phyloP scores from a whole-genome alignment of 1,140 invertebrate species.

The Wasmannia auropunctata region DNA sequence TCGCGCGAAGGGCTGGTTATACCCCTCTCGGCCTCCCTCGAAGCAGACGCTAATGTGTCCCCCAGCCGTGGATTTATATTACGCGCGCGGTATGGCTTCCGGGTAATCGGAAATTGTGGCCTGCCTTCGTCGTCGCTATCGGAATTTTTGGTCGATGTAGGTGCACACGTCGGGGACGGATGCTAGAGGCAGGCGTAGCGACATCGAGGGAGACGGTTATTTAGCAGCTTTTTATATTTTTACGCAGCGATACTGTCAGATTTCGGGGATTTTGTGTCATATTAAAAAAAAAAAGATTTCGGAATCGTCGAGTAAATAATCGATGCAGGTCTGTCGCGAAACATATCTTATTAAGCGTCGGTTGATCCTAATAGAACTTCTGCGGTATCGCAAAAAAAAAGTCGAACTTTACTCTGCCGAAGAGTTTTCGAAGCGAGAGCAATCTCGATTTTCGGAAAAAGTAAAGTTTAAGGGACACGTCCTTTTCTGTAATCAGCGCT shows the following conservation, averaged over 20 bases:
- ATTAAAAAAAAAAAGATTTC: background rate
- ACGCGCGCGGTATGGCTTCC: slow-evolving; percentile 57
- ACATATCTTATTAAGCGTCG: slow-evolving; percentile 3
- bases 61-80: slow-evolving; percentile 52
- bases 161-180: slow-evolving; percentile 4
- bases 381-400: background rate
- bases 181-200: slow-evolving; percentile 24
- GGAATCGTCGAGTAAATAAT: background rate
- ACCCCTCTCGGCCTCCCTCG: background rate
- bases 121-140: slow-evolving; percentile 54
- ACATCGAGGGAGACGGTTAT: background rate
- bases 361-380: background rate
- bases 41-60: slow-evolving; percentile 45
- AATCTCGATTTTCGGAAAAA: slow-evolving; percentile 8
- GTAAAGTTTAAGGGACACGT: slow-evolving; percentile 4
- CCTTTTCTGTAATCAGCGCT: slow-evolving; percentile 12
- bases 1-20: slow-evolving; percentile 1
- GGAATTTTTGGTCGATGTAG: slow-evolving; percentile 56
- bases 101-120: slow-evolving; percentile 59
- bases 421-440: background rate
- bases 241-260: slow-evolving; percentile 18
- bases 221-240: slow-evolving; percentile 32
- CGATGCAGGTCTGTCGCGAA: background rate
- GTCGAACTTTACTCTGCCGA: background rate
- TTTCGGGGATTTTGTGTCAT: background rate